Evolutionary conservation across 2,888 invertebrate species (phyloP).

Genomic region (Onthophagus sagittarius): DNA sequence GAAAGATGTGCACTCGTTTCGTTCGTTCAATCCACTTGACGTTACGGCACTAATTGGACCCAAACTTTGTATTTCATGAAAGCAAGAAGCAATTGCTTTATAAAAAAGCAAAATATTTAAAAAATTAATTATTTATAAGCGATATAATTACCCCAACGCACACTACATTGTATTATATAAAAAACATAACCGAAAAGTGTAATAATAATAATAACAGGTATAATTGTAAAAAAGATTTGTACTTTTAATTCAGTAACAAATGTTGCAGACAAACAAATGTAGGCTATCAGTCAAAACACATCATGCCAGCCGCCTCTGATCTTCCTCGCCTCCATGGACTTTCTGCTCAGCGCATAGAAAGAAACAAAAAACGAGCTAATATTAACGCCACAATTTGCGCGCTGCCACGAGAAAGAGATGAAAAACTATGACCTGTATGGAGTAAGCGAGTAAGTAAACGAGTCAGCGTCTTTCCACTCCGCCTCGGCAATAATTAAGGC

Average conservation of each 20-base stretch:
- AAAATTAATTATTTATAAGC: too few relatives aligned
- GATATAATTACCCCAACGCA: too few relatives aligned
- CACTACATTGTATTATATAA: too few relatives aligned
- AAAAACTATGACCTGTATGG: background rate
- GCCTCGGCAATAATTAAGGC: constrained; percentile 24
- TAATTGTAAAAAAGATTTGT: too few relatives aligned
- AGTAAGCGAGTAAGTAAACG: background rate
- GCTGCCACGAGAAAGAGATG: background rate
- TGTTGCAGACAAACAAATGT: background rate
- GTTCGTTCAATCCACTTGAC: too few relatives aligned
- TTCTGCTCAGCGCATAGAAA: background rate
- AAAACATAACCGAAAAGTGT: too few relatives aligned
- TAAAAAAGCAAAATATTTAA: too few relatives aligned
- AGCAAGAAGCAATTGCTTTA: too few relatives aligned
- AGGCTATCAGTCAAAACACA: background rate
- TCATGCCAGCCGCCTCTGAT: background rate
- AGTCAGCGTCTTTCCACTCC: background rate
- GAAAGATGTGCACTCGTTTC: too few relatives aligned
- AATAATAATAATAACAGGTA: too few relatives aligned
- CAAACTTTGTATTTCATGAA: too few relatives aligned
- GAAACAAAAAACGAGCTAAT: background rate
- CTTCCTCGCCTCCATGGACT: background rate
- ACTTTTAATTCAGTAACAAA: background rate
- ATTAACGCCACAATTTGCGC: background rate
- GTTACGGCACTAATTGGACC: too few relatives aligned